Base-by-base conservation (phyloP, 2,888 invertebrate genomes). In the Diarsia mendica region DNA sequence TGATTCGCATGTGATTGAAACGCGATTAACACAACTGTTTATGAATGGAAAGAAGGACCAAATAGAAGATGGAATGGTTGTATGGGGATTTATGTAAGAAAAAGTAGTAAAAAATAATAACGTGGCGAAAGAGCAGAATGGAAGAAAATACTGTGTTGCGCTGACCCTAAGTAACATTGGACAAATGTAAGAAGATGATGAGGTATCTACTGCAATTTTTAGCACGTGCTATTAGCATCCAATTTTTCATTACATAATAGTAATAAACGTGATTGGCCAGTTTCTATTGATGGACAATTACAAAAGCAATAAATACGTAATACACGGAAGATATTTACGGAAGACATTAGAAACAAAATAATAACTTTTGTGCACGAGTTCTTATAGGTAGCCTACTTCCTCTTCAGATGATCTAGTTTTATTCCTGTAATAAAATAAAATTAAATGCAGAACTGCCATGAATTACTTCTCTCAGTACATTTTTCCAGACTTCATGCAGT, bases 291-390 rank as follows among this genome's bases (percentile, higher is more conserved):
- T 61, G 20, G 55, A n/a, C 20, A 69, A 67, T 68, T 68, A 65
- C n/a, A 51, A 70, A 55, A 70, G 67, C 28, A 74, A 79, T 83
- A 79, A 67, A 69, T 18, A 67, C 53, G 66, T 61, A 73, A 79
- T 13, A 83, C 58, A 60, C 67, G 83, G 82, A 78, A 83, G 48
- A 63, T 48, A 49, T 58, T 65, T n/a, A 33, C 53, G 72, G 73
- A 78, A 78, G 61, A 33, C 61, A 63, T 66, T 51, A 44, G 23
- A 23, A 46, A 44, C 15, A 33, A 64, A 63, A 63, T 78, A 68
- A 83, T 83, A 15, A 60, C 67, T 68, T 49, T 63, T 49, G 51
- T 68, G 33, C 71, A 80, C 55, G 82, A 67, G 13, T 23, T 78
- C 20, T 51, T 23, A 18, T 9, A 20, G 55, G 6, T n/a, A 44